phyloP scores from a whole-genome alignment of 2,888 invertebrate genomes.

The Eupelmus urozonus region DNA sequence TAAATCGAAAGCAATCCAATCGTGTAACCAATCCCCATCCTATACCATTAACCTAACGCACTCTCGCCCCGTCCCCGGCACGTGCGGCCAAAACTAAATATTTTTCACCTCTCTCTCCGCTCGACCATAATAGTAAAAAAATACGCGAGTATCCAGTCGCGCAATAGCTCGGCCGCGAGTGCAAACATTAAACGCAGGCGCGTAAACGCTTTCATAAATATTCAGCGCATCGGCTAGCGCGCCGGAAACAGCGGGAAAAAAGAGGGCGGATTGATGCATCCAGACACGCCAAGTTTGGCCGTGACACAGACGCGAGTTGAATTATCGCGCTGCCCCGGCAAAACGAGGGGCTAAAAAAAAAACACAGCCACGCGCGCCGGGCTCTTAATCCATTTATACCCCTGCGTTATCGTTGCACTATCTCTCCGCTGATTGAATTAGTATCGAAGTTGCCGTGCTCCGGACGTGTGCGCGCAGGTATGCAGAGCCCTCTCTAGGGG shows the following conservation, averaged over 20 bases:
- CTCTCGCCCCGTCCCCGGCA: too few relatives aligned
- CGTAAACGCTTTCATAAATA: conserved; percentile 12
- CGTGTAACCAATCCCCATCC: too few relatives aligned
- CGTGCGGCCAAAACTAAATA: too few relatives aligned
- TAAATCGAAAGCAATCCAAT: too few relatives aligned
- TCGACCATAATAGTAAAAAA: too few relatives aligned
- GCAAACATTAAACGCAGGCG: background rate
- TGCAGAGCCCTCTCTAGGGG: conserved; percentile 17
- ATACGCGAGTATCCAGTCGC: too few relatives aligned
- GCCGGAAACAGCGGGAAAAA: background rate
- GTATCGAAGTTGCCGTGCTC: conserved; percentile 64
- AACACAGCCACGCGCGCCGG: conserved; percentile 18
- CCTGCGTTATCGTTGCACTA: conserved; percentile 28
- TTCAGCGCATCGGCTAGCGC: background rate
- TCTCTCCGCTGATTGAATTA: conserved; percentile 63
- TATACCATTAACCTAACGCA: too few relatives aligned
- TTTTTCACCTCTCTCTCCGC: too few relatives aligned
- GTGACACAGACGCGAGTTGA: conserved; percentile 36
- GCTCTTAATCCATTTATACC: conserved; percentile 54
- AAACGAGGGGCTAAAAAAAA: conserved; percentile 32
- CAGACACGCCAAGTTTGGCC: conserved; percentile 38
- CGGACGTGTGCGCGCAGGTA: conserved; percentile 46
- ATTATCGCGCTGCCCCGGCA: conserved; percentile 26
- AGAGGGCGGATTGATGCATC: conserved; percentile 21
- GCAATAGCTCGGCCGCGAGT: background rate